A percentile compares a stretch with the other conserved stretches of the same genome.
Evolutionary conservation across 2,797 vertebrate species (phyloP).

Genomic region (Anguilla megastoma): DNA sequence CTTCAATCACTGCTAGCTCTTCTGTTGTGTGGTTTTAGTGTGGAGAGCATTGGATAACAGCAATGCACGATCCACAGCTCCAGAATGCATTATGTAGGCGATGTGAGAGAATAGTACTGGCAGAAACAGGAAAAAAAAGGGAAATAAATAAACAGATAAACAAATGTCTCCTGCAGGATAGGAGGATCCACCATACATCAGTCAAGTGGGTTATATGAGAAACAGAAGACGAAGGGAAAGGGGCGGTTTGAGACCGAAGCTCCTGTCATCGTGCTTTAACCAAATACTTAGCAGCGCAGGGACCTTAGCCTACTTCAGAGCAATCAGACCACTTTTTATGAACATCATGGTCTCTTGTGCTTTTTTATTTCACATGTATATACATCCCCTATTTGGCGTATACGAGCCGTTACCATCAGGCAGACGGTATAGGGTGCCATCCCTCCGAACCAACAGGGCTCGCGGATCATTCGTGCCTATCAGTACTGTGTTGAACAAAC

Average conservation of each 20-base stretch:
- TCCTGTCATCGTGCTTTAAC: slow-evolving; percentile 17
- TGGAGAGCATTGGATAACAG: not conserved
- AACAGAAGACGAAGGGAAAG: not conserved
- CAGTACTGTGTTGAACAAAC: too few relatives aligned
- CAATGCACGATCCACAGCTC: not conserved
- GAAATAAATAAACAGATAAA: not conserved
- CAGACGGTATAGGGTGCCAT: too few relatives aligned
- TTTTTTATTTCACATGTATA: not conserved
- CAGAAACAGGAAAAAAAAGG: not conserved
- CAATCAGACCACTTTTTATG: slow-evolving; percentile 19
- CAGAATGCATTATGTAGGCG: not conserved
- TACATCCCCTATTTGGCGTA: too few relatives aligned
- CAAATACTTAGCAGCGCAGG: slow-evolving; percentile 18
- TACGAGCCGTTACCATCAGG: too few relatives aligned
- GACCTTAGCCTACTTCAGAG: slow-evolving; percentile 23
- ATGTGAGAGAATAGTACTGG: not conserved
- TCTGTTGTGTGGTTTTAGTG: not conserved
- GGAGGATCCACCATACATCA: not conserved
- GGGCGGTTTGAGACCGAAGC: not conserved
- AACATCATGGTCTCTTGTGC: not conserved
- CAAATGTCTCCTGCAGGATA: not conserved
- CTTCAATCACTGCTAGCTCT: not conserved
- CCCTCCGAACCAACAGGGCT: too few relatives aligned
- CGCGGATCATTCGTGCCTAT: too few relatives aligned
- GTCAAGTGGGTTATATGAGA: not conserved